These are phyloP conservation scores for Microcebus tavaratra DNA, from an alignment of 2,113 vertebrate genomes.

Conservation along the genomic window DNA sequence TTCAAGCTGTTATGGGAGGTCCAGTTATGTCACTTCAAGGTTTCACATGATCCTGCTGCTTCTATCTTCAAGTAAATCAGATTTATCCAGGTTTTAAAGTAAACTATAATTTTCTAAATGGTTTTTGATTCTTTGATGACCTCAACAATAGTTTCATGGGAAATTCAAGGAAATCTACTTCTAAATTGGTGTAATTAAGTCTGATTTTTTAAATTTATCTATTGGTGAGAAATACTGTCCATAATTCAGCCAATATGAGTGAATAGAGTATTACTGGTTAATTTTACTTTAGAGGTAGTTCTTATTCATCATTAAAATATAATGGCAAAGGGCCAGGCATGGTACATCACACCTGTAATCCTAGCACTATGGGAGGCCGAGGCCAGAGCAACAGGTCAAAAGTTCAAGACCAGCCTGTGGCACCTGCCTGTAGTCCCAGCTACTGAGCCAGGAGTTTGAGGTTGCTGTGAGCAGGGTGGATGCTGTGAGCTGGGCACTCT, in stretches of 20 bases:
- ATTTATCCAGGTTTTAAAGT: constrained; percentile 37
- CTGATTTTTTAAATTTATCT: constrained; percentile 60
- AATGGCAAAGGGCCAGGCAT: not conserved
- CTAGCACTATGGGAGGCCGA: too few relatives aligned
- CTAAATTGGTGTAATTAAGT: constrained; percentile 15
- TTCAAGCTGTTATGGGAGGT: not conserved
- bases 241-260: constrained; percentile 21
- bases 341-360: too few relatives aligned
- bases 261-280: constrained; percentile 12
- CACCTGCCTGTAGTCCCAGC: too few relatives aligned
- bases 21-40: not conserved
- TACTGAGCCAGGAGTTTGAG: too few relatives aligned
- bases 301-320: constrained; percentile 51
- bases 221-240: constrained; percentile 41
- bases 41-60: not conserved
- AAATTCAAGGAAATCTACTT: constrained; percentile 41
- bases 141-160: not conserved
- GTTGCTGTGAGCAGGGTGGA: too few relatives aligned
- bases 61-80: constrained; percentile 32
- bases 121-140: constrained; percentile 41
- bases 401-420: too few relatives aligned
- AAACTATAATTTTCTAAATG: not conserved
- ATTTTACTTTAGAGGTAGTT: constrained; percentile 51
- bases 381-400: too few relatives aligned
- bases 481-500: too few relatives aligned